These are phyloP conservation scores for Drosophila melanica DNA, from an alignment of 1,140 invertebrate genomes.

Conservation along the genomic window DNA sequence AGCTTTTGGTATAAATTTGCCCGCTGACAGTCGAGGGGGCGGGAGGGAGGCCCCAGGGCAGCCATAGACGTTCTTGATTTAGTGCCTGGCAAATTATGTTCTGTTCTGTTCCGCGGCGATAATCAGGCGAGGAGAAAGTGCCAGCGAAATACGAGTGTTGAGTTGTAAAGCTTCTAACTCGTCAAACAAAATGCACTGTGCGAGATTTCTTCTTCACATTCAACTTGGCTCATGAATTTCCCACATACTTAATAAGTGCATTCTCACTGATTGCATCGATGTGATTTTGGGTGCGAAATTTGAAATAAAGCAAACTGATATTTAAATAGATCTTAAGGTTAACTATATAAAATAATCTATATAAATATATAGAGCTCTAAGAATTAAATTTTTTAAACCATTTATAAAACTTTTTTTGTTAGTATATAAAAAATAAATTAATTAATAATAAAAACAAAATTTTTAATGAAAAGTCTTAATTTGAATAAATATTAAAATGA, in stretches of 20 bases:
- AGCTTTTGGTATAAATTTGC: constrained; percentile 56
- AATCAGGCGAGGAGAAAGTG: constrained; percentile 16
- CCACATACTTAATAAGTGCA: neutral
- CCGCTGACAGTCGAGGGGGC: constrained; percentile 50
- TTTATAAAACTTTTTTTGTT: too few species aligned
- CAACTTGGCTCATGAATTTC: neutral
- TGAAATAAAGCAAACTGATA: neutral
- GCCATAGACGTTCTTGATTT: constrained; percentile 34
- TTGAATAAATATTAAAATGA: too few species aligned
- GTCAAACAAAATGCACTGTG: too few species aligned
- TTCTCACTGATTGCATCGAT: neutral
- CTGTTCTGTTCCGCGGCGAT: constrained; percentile 19
- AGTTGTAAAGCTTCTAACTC: neutral
- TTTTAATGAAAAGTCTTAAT: too few species aligned
- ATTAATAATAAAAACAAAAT: too few species aligned
- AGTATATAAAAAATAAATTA: too few species aligned
- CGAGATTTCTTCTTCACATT: neutral
- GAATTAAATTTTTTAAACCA: too few species aligned
- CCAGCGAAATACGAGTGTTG: neutral
- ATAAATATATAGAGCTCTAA: too few species aligned
- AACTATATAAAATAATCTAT: too few species aligned
- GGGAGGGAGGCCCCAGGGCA: constrained; percentile 16
- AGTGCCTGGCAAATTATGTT: constrained; percentile 39
- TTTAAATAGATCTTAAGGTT: too few species aligned
- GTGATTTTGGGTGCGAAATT: neutral